phyloP scores from a whole-genome alignment of 2,797 vertebrate species.

The Spinus pinus region DNA sequence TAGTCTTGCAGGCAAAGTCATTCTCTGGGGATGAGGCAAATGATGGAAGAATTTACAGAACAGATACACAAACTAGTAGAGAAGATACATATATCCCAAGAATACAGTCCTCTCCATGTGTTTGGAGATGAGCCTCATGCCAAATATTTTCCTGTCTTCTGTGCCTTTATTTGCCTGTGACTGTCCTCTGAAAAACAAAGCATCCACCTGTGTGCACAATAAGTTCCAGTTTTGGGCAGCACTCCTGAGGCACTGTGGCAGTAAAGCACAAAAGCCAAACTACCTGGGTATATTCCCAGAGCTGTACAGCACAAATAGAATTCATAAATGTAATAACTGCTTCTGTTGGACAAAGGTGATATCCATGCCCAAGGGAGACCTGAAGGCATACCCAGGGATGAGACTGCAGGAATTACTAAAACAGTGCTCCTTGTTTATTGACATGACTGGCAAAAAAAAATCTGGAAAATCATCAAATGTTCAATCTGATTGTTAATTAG shows the following conservation, averaged over 20 bases:
- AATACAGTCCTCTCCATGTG: not conserved
- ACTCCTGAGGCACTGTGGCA: not conserved
- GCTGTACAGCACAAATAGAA: not conserved
- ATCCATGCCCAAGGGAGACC: not conserved
- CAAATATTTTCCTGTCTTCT: not conserved
- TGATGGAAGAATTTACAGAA: not conserved
- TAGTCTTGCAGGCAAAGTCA: not conserved
- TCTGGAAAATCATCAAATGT: not conserved
- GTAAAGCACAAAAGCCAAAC: not conserved
- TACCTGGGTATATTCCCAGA: not conserved
- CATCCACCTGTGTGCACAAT: fast-evolving
- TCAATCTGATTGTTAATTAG: not conserved
- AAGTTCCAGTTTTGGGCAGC: not conserved
- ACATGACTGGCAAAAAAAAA: not conserved
- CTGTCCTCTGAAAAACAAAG: not conserved
- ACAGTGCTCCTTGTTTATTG: not conserved
- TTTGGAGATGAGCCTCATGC: not conserved
- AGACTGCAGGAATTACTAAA: not conserved
- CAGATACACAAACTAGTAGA: not conserved
- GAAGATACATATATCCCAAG: not conserved
- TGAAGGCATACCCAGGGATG: not conserved
- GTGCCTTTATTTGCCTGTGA: not conserved
- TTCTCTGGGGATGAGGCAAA: not conserved
- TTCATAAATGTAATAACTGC: not conserved
- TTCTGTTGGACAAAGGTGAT: not conserved